Percentiles rank a stretch among this genome's conserved stretches.
Conservation (phyloP, 2,113 vertebrate genomes). For the Tringa solitaria region DNA sequence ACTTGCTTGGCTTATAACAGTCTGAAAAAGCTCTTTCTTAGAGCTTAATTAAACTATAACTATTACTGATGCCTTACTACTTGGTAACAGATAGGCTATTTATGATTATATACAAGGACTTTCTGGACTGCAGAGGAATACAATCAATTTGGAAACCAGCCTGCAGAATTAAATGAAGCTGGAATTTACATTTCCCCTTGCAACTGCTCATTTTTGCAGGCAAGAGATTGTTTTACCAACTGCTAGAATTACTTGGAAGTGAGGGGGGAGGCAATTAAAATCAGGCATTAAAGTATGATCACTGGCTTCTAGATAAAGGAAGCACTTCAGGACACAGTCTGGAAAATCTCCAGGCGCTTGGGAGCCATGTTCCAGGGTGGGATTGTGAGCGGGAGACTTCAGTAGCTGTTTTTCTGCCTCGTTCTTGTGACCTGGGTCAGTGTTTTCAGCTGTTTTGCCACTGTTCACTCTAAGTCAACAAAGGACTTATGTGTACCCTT, state of each 20-base stretch:
- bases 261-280: background rate
- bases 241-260: background rate
- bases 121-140: background rate
- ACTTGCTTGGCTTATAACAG: background rate
- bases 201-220: background rate
- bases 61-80: background rate
- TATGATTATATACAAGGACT: background rate
- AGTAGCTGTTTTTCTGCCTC: background rate
- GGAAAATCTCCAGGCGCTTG: background rate
- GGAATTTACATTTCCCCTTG: background rate
- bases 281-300: background rate
- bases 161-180: background rate
- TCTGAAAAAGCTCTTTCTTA: background rate
- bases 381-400: background rate
- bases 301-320: background rate
- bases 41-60: background rate
- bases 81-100: background rate
- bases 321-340: background rate
- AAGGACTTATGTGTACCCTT: slow-evolving; percentile 29
- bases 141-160: background rate
- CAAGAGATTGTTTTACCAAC: background rate
- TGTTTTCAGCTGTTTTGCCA: slow-evolving; percentile 41
- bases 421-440: background rate
- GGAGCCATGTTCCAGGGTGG: background rate
- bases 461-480: slow-evolving; percentile 25